phyloP scores from a whole-genome alignment of 2,888 invertebrate genomes.

The Bedellia somnulentella region DNA sequence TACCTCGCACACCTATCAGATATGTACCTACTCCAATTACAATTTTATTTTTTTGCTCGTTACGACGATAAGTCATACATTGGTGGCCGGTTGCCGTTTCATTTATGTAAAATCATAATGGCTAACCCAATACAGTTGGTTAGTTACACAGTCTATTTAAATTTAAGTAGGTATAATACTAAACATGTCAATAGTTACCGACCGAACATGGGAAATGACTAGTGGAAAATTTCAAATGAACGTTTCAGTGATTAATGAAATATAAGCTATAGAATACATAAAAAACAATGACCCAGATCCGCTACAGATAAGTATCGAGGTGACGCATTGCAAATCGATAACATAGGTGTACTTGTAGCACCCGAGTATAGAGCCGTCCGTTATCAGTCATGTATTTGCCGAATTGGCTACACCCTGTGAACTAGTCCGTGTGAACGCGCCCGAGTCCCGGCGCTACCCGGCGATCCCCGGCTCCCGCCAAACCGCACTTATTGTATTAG shows the following conservation, averaged over 20 bases:
- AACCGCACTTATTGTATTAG: constrained; percentile 27
- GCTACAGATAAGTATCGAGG: constrained; percentile 51
- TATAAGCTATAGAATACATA: too few species aligned
- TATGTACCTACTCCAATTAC: constrained; percentile 2
- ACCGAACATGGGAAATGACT: too few species aligned
- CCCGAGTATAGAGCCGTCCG: constrained; percentile 31
- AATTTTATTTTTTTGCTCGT: constrained; percentile 4
- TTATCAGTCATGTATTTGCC: constrained; percentile 51
- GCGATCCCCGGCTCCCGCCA: constrained; percentile 8
- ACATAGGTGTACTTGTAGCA: constrained; percentile 29
- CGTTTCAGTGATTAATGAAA: too few species aligned
- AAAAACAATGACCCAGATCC: constrained; percentile 60
- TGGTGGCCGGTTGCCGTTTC: constrained; percentile 2
- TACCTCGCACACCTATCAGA: too few species aligned
- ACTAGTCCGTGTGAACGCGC: constrained; percentile 37
- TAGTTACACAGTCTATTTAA: too few species aligned
- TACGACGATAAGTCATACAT: constrained; percentile 1
- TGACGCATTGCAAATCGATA: constrained; percentile 59
- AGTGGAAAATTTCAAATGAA: too few species aligned
- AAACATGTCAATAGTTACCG: too few species aligned
- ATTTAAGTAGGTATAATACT: too few species aligned
- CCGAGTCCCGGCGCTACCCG: constrained; percentile 8
- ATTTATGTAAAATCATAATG: constrained; percentile 3
- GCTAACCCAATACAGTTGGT: constrained; percentile 2
- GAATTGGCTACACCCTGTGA: constrained; percentile 41